A percentile compares a stretch with the other conserved stretches of the same genome.
Conservation (phyloP, 1,140 invertebrate genomes). For the Drosophila bifasciata region DNA sequence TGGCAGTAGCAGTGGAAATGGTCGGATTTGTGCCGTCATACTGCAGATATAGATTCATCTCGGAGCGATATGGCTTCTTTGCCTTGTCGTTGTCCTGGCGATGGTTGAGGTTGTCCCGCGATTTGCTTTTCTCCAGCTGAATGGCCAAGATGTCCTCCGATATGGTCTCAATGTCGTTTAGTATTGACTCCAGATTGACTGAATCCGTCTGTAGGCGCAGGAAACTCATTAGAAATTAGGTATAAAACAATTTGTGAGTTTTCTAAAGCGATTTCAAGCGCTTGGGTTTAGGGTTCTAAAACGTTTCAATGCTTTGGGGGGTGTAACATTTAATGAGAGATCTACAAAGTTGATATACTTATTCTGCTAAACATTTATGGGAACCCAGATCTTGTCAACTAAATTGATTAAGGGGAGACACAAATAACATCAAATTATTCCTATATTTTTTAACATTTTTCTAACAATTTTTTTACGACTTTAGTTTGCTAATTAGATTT, state of each 20-base stretch:
- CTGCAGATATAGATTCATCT: constrained; percentile 80
- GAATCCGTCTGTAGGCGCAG: constrained; percentile 61
- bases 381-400: too few species aligned
- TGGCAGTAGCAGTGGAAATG: constrained; percentile 41
- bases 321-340: too few species aligned
- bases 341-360: too few species aligned
- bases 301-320: too few species aligned
- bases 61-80: constrained; percentile 80
- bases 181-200: constrained; percentile 84
- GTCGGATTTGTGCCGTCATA: constrained; percentile 72
- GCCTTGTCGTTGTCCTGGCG: constrained; percentile 41
- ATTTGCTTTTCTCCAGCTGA: constrained; percentile 73
- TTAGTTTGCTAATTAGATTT: too few species aligned
- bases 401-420: too few species aligned
- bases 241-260: background rate
- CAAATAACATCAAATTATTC: too few species aligned
- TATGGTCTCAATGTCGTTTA: constrained; percentile 85
- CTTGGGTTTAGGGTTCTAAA: too few species aligned
- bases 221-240: background rate
- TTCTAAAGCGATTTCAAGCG: too few species aligned
- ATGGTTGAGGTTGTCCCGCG: constrained; percentile 63
- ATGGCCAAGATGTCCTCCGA: constrained; percentile 84
- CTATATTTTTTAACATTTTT: too few species aligned
- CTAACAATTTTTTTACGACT: too few species aligned
- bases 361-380: too few species aligned